Evolutionary conservation across 2,797 vertebrate genomes (phyloP).

Genomic region (Apodemus agrarius): DNA sequence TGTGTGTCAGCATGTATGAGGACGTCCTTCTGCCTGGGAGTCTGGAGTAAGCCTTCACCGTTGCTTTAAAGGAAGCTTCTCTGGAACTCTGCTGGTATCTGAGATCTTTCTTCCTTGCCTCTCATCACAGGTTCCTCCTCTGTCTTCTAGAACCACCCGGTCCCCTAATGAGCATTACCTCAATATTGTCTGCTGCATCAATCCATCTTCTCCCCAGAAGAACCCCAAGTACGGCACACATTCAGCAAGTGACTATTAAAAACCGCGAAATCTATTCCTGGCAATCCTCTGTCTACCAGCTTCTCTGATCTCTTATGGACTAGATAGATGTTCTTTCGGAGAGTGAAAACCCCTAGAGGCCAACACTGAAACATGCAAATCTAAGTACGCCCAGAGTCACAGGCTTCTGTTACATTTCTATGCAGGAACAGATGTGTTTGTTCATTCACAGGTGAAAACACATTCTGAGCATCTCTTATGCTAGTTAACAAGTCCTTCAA

Average conservation of each 20-base stretch:
- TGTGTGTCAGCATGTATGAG: too few relatives aligned
- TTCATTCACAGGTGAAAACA: conserved; percentile 7
- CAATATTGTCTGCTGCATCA: neutral
- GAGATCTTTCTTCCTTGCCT: neutral
- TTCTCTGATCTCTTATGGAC: neutral
- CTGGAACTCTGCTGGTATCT: neutral
- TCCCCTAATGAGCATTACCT: neutral
- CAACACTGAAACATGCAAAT: conserved; percentile 19
- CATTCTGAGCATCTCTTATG: conserved; percentile 38
- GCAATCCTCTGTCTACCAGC: neutral
- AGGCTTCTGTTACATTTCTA: neutral
- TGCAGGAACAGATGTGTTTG: conserved; percentile 15
- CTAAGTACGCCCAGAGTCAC: neutral
- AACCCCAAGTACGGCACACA: neutral
- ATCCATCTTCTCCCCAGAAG: neutral
- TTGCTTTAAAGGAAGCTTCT: neutral
- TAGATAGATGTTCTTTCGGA: neutral
- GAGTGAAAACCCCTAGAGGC: neutral
- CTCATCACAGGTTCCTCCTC: neutral
- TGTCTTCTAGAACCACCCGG: neutral
- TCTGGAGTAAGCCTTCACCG: neutral
- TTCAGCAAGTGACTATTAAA: conserved; percentile 23
- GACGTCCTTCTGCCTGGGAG: neutral
- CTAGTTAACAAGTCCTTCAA: conserved; percentile 16
- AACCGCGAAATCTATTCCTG: neutral